Evolutionary conservation across 2,113 vertebrate species (phyloP), one percentile per base, ranked within the genome.

Genomic region (Tenrec ecaudatus): DNA sequence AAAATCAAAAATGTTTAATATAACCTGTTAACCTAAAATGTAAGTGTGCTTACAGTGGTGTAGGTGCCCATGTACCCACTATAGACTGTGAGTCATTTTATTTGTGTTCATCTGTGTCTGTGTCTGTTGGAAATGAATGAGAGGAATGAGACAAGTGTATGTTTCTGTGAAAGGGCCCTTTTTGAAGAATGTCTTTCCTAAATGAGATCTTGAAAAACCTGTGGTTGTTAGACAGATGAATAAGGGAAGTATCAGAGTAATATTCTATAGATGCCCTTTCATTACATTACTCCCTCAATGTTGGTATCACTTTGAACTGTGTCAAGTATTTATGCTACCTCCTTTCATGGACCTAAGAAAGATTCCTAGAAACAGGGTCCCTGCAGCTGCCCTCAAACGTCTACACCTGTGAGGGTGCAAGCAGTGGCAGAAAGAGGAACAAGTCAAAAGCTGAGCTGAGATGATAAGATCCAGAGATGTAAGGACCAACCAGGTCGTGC

Each of bases 261-360:
- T 22, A 68, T n/a, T 33, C 33, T 62, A 2, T 81, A 69, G 27
- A 9, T 89, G 76, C 20, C 6, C 27, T 69, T 88, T 60, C 23
- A 64, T 23, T 57, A 40, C 69, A 36, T 76, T 82, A 89, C 7
- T 25, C 17, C 22, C 31, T n/a, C 11, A 81, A 43, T 88, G 1
- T 15, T 47, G n/a, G 15, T 8, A 62, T 85, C 47, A 47, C 27
- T 82, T 81, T 82, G 62, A 84, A 71, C 47, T n/a, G 12, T 19
- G n/a, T 58, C 73, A 57, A 43, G 69, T 91, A 53, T 77, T 76
- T 77, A 89, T 47, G 33, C 12, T 88, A 1, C 25, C 20, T 88
- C n/a, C 85, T 75, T 82, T 89, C 43, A 38, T 82, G 27, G 85
- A 91, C 68, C 38, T 14, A 9, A 77, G 60, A 69, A 81, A 82